Percentiles rank a stretch among this genome's conserved stretches.
phyloP scores from a whole-genome alignment of 2,113 vertebrate genomes.

The Poeciliopsis turrubarensis region DNA sequence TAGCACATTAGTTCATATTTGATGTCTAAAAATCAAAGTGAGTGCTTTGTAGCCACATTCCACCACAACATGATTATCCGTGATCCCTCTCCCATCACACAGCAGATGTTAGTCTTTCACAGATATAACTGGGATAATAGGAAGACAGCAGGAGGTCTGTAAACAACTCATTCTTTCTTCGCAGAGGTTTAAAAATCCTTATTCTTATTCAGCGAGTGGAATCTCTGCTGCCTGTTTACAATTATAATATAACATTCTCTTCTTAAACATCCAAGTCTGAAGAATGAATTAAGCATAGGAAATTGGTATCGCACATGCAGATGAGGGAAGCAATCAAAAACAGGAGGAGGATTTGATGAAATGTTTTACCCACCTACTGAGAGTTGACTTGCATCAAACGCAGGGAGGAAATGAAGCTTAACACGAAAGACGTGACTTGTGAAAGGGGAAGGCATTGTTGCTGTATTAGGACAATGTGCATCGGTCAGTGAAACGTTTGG shows the following conservation, averaged over 20 bases:
- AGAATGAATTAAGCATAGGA: conserved; percentile 31
- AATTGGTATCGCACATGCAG: conserved; percentile 22
- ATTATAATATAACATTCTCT: conserved; percentile 39
- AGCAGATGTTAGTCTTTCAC: conserved; percentile 41
- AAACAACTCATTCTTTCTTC: conserved; percentile 20
- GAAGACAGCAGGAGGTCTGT: conserved; percentile 25
- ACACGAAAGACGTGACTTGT: conserved; percentile 44
- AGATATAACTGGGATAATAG: conserved; percentile 29
- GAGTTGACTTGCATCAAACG: conserved; percentile 33
- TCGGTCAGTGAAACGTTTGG: conserved; percentile 8
- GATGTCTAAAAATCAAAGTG: neutral
- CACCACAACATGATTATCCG: conserved; percentile 14
- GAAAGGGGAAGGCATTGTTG: conserved; percentile 20
- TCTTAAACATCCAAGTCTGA: conserved; percentile 26
- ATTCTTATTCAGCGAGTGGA: conserved; percentile 11
- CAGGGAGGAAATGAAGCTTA: conserved; percentile 41
- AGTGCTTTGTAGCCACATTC: neutral
- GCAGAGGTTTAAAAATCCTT: conserved; percentile 19
- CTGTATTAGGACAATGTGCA: conserved; percentile 40
- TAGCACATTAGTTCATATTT: conserved; percentile 5
- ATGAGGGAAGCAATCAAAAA: conserved; percentile 34
- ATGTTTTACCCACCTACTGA: conserved; percentile 33
- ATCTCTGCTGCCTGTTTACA: conserved; percentile 11
- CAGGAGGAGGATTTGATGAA: conserved; percentile 36
- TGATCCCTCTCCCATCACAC: conserved; percentile 28